phyloP scores from a whole-genome alignment of 2,113 vertebrate species.

The Malurus cyaneus region DNA sequence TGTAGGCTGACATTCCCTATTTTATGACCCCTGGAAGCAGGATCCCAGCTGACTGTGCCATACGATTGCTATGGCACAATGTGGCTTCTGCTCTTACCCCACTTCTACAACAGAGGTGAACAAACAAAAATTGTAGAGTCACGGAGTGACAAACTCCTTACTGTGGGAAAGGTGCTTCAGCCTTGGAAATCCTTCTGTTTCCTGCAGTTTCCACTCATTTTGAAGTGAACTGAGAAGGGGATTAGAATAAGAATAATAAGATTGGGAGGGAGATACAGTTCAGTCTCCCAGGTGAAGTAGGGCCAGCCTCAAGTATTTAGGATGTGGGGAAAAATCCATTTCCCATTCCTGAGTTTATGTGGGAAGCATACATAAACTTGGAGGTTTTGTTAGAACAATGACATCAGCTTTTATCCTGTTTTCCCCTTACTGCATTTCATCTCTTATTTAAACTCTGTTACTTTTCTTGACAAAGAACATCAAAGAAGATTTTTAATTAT shows the following conservation, averaged over 20 bases:
- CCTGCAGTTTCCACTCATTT: neutral
- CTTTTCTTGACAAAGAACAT: neutral
- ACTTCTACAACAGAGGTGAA: neutral
- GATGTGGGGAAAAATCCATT: neutral
- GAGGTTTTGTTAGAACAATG: neutral
- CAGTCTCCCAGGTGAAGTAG: neutral
- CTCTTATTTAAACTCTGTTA: neutral
- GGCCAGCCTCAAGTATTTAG: neutral
- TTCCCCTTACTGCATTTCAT: neutral
- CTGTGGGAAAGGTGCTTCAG: neutral
- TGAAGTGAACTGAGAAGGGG: neutral
- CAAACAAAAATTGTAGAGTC: neutral
- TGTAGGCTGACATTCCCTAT: neutral
- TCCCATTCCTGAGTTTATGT: neutral
- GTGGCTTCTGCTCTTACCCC: neutral
- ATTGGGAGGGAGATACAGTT: neutral
- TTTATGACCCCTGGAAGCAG: neutral
- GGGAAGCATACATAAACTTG: neutral
- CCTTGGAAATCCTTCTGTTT: neutral
- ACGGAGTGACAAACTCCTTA: neutral
- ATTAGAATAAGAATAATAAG: neutral
- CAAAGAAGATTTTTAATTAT: neutral
- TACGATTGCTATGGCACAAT: neutral
- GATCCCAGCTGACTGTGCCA: neutral
- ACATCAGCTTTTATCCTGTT: neutral